Evolutionary conservation across 2,888 invertebrate species (phyloP).

Genomic region (Chloromyia formosa): DNA sequence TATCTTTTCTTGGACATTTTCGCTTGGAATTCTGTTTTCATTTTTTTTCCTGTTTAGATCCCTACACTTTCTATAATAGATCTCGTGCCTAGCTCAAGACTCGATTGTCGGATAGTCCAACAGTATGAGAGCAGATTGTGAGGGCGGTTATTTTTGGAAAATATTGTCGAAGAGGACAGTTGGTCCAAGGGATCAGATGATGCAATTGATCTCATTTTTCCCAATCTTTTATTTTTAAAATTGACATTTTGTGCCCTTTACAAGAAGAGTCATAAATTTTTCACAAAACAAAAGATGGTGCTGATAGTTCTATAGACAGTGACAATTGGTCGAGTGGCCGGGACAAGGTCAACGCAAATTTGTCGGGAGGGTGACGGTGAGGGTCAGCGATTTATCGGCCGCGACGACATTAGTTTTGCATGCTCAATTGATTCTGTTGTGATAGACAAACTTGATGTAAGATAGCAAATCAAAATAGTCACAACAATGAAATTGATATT

Average conservation of each 20-base stretch:
- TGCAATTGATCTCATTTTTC: conserved; percentile 31
- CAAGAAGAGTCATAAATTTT: conserved; percentile 25
- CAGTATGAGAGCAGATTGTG: background rate
- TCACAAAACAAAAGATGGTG: background rate
- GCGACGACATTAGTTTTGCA: background rate
- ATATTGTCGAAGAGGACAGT: conserved; percentile 30
- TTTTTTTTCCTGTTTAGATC: background rate
- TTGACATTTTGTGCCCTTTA: background rate
- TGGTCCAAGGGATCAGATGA: conserved; percentile 27
- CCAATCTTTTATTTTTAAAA: conserved; percentile 2
- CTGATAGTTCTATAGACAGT: background rate
- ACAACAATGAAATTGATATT: background rate
- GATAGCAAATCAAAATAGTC: background rate
- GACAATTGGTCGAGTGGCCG: conserved; percentile 7
- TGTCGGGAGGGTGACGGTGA: background rate
- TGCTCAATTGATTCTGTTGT: background rate
- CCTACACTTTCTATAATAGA: background rate
- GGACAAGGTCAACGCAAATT: conserved; percentile 1
- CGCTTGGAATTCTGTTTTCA: background rate
- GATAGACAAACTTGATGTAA: background rate
- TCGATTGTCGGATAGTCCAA: background rate
- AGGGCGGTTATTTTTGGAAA: conserved; percentile 15
- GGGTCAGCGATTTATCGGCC: background rate
- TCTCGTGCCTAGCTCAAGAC: conserved; percentile 9
- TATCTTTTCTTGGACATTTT: conserved; percentile 15